Evolutionary conservation across 2,113 vertebrate species (phyloP).

Genomic region (Ramphastos sulfuratus): DNA sequence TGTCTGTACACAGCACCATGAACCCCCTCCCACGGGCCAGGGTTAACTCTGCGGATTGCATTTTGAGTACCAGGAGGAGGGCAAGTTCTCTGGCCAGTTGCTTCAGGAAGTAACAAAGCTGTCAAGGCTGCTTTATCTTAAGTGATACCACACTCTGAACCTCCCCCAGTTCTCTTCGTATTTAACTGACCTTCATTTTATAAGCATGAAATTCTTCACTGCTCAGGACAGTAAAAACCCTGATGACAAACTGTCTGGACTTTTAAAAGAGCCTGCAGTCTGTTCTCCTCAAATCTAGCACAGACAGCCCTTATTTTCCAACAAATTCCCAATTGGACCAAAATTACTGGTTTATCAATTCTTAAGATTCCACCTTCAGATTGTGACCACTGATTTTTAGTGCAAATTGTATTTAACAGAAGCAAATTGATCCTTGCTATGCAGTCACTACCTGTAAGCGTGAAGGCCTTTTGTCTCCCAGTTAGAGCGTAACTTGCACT

Average conservation of each 20-base stretch:
- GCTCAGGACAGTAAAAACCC: not conserved
- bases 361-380: not conserved
- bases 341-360: not conserved
- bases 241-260: not conserved
- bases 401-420: not conserved
- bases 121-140: not conserved
- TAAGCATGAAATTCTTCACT: not conserved
- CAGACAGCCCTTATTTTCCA: not conserved
- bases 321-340: not conserved
- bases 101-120: not conserved
- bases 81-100: not conserved
- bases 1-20: not conserved
- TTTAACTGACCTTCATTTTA: not conserved
- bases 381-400: not conserved
- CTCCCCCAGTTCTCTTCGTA: not conserved
- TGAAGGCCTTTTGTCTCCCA: slow-evolving; percentile 47
- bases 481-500: not conserved
- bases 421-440: not conserved
- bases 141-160: not conserved
- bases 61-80: not conserved
- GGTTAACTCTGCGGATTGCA: not conserved
- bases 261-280: not conserved
- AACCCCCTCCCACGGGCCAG: not conserved
- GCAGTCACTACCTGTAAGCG: slow-evolving; percentile 6
- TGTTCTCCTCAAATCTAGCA: not conserved